Percentiles rank a stretch among this genome's conserved stretches.
phyloP scores from a whole-genome alignment of 2,888 invertebrate species.

The Patella ulyssiponensis region DNA sequence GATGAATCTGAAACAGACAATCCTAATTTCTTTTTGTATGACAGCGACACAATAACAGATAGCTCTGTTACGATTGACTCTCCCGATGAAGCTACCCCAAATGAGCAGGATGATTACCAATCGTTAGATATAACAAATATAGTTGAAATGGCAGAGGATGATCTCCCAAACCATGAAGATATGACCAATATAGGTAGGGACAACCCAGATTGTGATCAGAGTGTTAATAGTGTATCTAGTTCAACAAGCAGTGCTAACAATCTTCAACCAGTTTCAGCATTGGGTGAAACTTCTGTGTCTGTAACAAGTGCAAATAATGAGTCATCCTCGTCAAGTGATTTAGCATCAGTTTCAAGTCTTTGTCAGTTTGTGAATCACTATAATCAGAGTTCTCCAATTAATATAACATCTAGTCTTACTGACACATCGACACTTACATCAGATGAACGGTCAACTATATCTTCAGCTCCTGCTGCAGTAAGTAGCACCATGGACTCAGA shows the following conservation, averaged over 20 bases:
- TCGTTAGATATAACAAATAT: background rate
- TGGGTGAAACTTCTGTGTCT: background rate
- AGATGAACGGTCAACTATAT: background rate
- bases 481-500: background rate
- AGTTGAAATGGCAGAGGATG: background rate
- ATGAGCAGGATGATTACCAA: background rate
- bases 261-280: background rate
- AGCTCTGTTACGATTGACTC: background rate
- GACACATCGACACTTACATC: background rate
- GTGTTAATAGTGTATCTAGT: too few relatives aligned
- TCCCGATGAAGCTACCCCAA: background rate
- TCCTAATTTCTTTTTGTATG: constrained; percentile 1
- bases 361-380: constrained; percentile 11
- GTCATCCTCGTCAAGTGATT: background rate
- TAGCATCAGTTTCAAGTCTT: background rate
- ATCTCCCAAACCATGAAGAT: too few relatives aligned
- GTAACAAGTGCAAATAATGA: background rate
- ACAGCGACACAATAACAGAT: background rate
- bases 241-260: too few relatives aligned
- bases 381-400: constrained; percentile 4
- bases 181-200: background rate
- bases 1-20: background rate
- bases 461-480: background rate
- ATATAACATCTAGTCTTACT: constrained; percentile 8
- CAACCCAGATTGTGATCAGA: background rate